Conservation (phyloP, 2,888 invertebrate genomes). For the Erannis defoliaria region DNA sequence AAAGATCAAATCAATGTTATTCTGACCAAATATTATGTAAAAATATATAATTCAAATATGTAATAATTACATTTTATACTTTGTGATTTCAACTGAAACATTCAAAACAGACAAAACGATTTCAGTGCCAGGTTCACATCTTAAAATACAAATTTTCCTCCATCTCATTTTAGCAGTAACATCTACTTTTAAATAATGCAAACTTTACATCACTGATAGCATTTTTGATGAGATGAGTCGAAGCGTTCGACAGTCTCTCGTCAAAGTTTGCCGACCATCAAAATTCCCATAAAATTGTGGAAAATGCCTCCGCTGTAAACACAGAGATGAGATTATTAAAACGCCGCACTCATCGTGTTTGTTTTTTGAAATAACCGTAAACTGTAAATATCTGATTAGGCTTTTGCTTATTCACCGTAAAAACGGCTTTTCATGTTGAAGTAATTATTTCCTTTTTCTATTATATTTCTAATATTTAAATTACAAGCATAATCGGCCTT, state of each 20-base stretch:
- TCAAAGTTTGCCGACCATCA: slow-evolving; percentile 44
- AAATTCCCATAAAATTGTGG: slow-evolving; percentile 42
- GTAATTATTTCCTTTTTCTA: not conserved
- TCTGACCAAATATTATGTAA: too few relatives aligned
- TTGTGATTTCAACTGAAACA: too few relatives aligned
- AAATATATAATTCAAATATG: too few relatives aligned
- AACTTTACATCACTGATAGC: slow-evolving; percentile 38
- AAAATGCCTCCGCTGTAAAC: slow-evolving; percentile 39
- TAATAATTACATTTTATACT: too few relatives aligned
- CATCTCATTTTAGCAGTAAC: slow-evolving; percentile 12
- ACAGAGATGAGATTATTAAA: slow-evolving; percentile 38
- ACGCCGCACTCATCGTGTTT: slow-evolving; percentile 33
- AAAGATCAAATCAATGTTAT: too few relatives aligned
- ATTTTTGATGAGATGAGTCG: slow-evolving; percentile 37
- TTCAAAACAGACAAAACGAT: too few relatives aligned
- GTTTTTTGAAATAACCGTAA: slow-evolving; percentile 37
- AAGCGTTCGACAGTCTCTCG: slow-evolving; percentile 29
- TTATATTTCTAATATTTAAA: not conserved
- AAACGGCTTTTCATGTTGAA: not conserved
- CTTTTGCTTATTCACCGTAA: slow-evolving; percentile 24
- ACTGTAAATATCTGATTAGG: slow-evolving; percentile 39
- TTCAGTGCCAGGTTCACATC: not conserved
- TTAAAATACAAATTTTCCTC: not conserved
- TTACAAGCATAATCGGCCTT: not conserved
- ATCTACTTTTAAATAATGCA: slow-evolving; percentile 21